A percentile compares a stretch with the other conserved stretches of the same genome.
These are phyloP conservation scores for Tuberolachnus salignus DNA, from an alignment of 2,888 invertebrate genomes.

Conservation along the genomic window DNA sequence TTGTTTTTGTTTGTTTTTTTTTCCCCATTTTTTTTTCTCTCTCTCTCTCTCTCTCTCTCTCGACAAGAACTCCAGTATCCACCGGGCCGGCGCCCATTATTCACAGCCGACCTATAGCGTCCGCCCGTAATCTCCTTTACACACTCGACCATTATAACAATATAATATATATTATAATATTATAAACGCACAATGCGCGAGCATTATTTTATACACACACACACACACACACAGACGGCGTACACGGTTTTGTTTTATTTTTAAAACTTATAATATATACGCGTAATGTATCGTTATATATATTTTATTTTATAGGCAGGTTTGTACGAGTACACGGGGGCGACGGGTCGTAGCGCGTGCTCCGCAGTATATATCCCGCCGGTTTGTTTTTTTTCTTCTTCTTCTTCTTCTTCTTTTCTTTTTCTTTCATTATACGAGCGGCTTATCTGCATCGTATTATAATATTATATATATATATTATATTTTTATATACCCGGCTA, in stretches of 20 bases:
- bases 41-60: neutral
- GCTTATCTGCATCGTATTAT: no score
- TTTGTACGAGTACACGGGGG: neutral
- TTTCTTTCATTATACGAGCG: no score
- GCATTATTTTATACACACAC: no score
- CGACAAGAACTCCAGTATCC: constrained; percentile 5
- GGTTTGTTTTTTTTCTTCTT: no score
- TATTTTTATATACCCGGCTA: no score
- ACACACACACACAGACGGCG: neutral
- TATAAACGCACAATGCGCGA: neutral
- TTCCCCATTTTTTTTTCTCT: neutral
- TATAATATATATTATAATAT: neutral
- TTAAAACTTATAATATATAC: neutral
- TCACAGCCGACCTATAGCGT: constrained; percentile 7
- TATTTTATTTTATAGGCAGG: neutral
- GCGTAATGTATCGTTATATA: neutral
- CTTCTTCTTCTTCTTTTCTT: no score
- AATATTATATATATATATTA: no score
- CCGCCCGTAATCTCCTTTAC: constrained; percentile 9
- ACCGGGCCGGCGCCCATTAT: constrained; percentile 15
- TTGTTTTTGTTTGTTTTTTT: constrained; percentile 7
- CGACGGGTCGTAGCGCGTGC: constrained; percentile 10
- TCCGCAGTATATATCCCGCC: constrained; percentile 11
- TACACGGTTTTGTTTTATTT: neutral
- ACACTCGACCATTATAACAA: constrained; percentile 11